phyloP scores from a whole-genome alignment of 2,113 vertebrate species.

The Marcusenius ussheri region DNA sequence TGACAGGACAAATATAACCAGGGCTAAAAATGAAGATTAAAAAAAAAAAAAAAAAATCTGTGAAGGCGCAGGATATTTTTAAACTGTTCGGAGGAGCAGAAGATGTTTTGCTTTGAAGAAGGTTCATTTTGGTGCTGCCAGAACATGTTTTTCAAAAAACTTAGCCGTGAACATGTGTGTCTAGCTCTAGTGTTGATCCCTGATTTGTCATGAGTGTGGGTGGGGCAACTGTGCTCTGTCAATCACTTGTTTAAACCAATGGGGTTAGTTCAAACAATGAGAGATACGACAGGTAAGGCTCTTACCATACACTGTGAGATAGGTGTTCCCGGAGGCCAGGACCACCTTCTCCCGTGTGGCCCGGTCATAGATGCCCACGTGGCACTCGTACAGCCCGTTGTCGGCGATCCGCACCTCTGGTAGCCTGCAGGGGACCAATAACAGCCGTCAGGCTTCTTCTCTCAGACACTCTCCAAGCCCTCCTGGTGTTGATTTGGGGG shows the following conservation, averaged over 20 bases:
- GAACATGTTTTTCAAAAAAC: neutral
- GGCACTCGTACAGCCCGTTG: conserved; percentile 94
- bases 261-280: neutral
- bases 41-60: neutral
- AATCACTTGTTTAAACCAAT: neutral
- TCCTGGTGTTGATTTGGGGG: neutral
- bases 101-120: neutral
- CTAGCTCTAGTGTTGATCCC: neutral
- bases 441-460: neutral
- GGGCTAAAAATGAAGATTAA: neutral
- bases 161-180: neutral
- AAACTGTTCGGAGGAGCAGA: neutral
- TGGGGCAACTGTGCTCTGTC: neutral
- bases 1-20: neutral
- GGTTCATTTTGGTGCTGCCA: neutral
- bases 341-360: conserved; percentile 91
- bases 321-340: conserved; percentile 84
- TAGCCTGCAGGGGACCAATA: conserved; percentile 59
- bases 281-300: conserved; percentile 24
- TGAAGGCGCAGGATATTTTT: neutral
- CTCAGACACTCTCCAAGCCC: neutral
- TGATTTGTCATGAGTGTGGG: neutral
- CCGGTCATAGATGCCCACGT: conserved; percentile 93
- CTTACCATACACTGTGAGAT: conserved; percentile 97
- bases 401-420: conserved; percentile 91